Evolutionary conservation across 1,140 invertebrate species (phyloP).

Genomic region (Centruroides sculpturatus): DNA sequence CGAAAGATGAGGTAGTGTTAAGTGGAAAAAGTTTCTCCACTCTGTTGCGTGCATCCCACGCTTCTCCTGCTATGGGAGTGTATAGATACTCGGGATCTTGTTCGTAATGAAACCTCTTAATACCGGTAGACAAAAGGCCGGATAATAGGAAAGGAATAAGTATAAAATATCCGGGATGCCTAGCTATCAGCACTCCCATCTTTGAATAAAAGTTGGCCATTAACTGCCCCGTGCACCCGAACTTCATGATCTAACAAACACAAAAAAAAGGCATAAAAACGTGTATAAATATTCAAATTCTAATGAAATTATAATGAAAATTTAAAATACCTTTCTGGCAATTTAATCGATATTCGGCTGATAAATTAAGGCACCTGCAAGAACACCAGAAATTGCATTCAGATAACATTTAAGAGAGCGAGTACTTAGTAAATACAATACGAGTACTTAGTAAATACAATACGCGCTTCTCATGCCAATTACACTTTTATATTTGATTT

Average conservation of each 20-base stretch:
- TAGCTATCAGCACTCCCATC: conserved; percentile 58
- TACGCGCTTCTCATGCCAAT: no score
- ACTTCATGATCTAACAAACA: conserved; percentile 10
- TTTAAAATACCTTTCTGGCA: no score
- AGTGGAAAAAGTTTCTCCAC: conserved; percentile 39
- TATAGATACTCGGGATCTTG: conserved; percentile 85
- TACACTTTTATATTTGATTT: no score
- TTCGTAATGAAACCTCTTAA: conserved; percentile 67
- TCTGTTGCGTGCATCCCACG: conserved; percentile 49
- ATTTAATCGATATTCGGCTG: no score
- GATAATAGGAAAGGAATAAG: conserved; percentile 66
- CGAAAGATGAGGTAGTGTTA: conserved; percentile 15
- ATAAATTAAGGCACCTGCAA: no score
- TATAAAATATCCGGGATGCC: conserved; percentile 70
- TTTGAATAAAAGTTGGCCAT: conserved; percentile 56
- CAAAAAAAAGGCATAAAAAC: no score
- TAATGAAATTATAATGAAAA: no score
- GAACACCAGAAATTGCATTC: no score
- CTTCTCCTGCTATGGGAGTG: conserved; percentile 68
- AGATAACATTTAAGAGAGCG: no score
- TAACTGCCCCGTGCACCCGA: conserved; percentile 14
- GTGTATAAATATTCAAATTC: no score
- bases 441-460: no score
- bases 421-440: no score
- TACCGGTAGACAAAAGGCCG: conserved; percentile 65